Evolutionary conservation across 2,888 invertebrate genomes (phyloP).

Genomic region (Athetis lepigone): DNA sequence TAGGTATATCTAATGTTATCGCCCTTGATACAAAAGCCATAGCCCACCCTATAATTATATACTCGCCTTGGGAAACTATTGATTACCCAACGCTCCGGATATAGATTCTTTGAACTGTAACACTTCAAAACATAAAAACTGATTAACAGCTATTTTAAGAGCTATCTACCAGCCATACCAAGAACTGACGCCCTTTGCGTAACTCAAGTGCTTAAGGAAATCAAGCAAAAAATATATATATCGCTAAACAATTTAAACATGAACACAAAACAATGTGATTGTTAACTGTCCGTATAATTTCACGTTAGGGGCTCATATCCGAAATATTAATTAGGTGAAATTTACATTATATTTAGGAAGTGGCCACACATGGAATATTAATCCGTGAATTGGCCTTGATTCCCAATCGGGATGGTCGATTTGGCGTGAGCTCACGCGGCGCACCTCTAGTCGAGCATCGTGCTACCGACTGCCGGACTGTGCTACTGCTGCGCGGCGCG

Average conservation of each 20-base stretch:
- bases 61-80: conserved; percentile 71
- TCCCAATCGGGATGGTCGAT: conserved; percentile 85
- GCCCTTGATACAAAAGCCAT: conserved; percentile 69
- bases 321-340: conserved; percentile 84
- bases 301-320: conserved; percentile 67
- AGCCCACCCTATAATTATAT: conserved; percentile 68
- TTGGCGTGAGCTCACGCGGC: conserved; percentile 85
- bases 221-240: conserved; percentile 24
- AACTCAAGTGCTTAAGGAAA: conserved; percentile 37
- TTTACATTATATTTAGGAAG: conserved; percentile 85
- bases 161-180: conserved; percentile 39
- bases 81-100: conserved; percentile 70
- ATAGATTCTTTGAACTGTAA: conserved; percentile 69
- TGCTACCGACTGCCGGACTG: conserved; percentile 65
- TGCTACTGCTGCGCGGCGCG: conserved; percentile 69
- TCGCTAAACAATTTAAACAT: conserved; percentile 23
- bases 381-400: conserved; percentile 86
- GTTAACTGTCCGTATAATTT: conserved; percentile 68
- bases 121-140: conserved; percentile 63
- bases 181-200: conserved; percentile 40
- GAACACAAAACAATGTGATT: conserved; percentile 18
- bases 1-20: conserved; percentile 60
- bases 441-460: conserved; percentile 72
- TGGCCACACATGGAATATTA: conserved; percentile 82
- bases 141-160: conserved; percentile 53